phyloP scores from a whole-genome alignment of 2,888 invertebrate species.

The Notocelia uddmanniana region DNA sequence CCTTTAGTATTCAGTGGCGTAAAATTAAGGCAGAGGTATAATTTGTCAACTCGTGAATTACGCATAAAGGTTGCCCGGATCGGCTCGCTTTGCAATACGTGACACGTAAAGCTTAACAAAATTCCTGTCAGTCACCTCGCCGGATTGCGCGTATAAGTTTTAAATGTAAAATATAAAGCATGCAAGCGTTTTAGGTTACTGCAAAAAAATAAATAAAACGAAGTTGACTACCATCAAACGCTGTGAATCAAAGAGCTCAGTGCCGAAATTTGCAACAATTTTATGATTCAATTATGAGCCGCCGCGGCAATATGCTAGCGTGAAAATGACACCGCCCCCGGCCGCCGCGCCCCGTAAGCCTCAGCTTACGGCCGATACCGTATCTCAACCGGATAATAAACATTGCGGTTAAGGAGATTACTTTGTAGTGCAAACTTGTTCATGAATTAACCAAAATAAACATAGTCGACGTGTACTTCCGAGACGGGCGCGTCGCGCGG shows the following conservation, averaged over 20 bases:
- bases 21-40: conserved; percentile 59
- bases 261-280: conserved; percentile 70
- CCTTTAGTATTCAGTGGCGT: conserved; percentile 72
- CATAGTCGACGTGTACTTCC: conserved; percentile 48
- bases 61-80: conserved; percentile 38
- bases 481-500: conserved; percentile 49
- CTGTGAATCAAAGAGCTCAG: conserved; percentile 62
- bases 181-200: not conserved
- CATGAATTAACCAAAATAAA: conserved; percentile 71
- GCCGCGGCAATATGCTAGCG: conserved; percentile 71
- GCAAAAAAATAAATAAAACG: not conserved
- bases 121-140: conserved; percentile 24
- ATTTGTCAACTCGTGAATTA: conserved; percentile 46
- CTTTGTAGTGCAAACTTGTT: conserved; percentile 66
- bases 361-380: conserved; percentile 60
- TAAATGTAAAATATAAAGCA: not conserved
- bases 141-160: conserved; percentile 14
- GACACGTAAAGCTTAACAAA: conserved; percentile 38
- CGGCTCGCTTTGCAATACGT: conserved; percentile 37
- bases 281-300: conserved; percentile 76
- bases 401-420: conserved; percentile 69
- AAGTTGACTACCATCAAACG: conserved; percentile 32
- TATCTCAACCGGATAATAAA: conserved; percentile 67
- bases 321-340: conserved; percentile 72
- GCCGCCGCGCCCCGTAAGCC: conserved; percentile 56